Evolutionary conservation across 2,113 vertebrate species (phyloP).

Genomic region (Anthoscopus minutus): DNA sequence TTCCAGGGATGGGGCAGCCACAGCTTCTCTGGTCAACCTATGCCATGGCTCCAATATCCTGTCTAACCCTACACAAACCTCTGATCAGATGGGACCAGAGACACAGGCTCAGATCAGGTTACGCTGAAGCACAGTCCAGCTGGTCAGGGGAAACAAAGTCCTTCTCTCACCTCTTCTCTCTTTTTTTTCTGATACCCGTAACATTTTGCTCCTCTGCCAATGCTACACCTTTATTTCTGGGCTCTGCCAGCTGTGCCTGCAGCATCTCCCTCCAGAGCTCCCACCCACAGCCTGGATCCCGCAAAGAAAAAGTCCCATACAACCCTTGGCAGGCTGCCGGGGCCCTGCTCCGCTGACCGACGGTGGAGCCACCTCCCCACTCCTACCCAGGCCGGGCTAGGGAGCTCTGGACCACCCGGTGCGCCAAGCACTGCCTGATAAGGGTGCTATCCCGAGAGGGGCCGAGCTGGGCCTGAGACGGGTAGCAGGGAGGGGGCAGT

Average conservation of each 20-base stretch:
- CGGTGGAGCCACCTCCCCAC: too few relatives aligned
- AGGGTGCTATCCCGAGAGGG: neutral
- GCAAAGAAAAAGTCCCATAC: neutral
- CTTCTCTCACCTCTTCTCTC: neutral
- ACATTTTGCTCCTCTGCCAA: neutral
- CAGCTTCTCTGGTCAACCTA: neutral
- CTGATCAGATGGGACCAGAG: neutral
- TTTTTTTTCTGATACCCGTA: neutral
- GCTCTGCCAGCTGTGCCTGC: neutral
- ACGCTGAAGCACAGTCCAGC: neutral
- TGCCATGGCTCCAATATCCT: neutral
- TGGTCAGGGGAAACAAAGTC: neutral
- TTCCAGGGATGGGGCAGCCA: neutral
- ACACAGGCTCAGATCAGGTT: rapidly evolving
- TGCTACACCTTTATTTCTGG: neutral
- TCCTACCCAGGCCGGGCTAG: neutral
- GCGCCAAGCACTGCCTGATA: neutral
- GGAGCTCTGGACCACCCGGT: neutral
- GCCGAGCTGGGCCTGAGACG: rapidly evolving
- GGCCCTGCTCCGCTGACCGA: rapidly evolving
- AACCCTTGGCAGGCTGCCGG: rapidly evolving
- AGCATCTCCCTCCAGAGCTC: neutral
- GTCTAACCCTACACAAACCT: neutral
- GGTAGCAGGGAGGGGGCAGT: rapidly evolving
- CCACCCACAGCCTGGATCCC: rapidly evolving